Evolutionary conservation across 2,888 invertebrate species (phyloP), one percentile per base, ranked within the genome.

Genomic region (Euclidia mi): DNA sequence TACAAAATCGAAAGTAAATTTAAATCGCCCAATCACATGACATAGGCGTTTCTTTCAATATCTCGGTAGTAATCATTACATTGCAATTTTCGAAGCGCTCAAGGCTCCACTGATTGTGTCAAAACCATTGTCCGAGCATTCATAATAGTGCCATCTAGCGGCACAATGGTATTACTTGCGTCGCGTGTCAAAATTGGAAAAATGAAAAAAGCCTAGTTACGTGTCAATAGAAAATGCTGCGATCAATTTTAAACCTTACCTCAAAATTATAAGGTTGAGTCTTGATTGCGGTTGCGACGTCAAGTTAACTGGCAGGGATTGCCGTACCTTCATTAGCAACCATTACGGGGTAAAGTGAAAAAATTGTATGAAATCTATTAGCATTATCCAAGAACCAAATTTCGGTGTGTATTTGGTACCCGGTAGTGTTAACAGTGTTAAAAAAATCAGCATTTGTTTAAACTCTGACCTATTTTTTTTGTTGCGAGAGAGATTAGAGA

Each of bases 331-430:
- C 65, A 69, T 67, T 61, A 69, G 65, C 65, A 32, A 31, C 41
- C 49, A 65, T 65, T 65, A 67, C n/a, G 37, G 46, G 35, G 41
- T 49, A 56, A 25, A 53, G 56, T 43, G 40, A 49, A n/a, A 69
- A 69, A 69, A 65, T 50, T 50, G 4, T 50, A 64, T 48, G 52
- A 47, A 69, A 69, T 69, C 65, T 52, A 67, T 67, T 67, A 69
- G 48, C 32, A 47, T 69, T 69, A 64, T 52, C 46, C 49, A 31
- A 15, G 56, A 35, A 43, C 35, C 20, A 20, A 43, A 42, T 49
- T 63, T 48, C 28, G 31, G 32, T 15, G 18, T 41, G 40, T 44
- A 31, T 28, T 17, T 38, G 31, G 20, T 45, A 17, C 18, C 14
- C 25, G n/a, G n/a, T 15, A 14, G 35, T n/a, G n/a, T n/a, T n/a